Base-by-base conservation (phyloP, 2,888 invertebrate genomes). In the Pterostichus madidus region DNA sequence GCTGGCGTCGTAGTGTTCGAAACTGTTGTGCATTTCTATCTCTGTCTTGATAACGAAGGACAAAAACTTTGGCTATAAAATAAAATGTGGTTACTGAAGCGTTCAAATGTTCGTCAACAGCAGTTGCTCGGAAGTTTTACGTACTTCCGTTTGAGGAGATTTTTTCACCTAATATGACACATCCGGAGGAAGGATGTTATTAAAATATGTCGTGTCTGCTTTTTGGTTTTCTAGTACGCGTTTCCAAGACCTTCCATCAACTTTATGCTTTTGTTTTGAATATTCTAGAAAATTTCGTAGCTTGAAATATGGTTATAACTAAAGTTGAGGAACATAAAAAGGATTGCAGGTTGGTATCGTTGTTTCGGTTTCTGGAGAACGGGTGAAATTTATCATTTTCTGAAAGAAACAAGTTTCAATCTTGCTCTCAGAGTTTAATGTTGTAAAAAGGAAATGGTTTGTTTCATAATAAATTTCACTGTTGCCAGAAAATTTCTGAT, bases 71-170 rank as follows among this genome's bases (percentile, higher is more conserved):
- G 85, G 85, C 86, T 85, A 86, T 88, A 87, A 87, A 87, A 87
- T 86, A 86, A 87, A 87, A 87, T 86, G 87, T 85, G 87, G 87
- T 87, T 86, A 87, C 86, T 87, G 87, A 87, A 87, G 88, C 88
- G 88, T 87, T 88, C 87, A 87, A 88, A 88, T 86, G 86, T 87
- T 87, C 87, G 87, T 88, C 88, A 88, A 86, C 87, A 86, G 84
- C 85, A 86, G 86, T 87, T 87, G 83, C 85, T 85, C 85, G 84
- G 85, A 87, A 87, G 85, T 87, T 87, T 86, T 85, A 85, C 86
- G 85, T 85, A 86, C 86, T 86, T 86, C 85, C 85, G 84, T 85
- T 84, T 84, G 39, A 46, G 80, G 44, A 24, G 84, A 75, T 75
- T 75, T 49, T 75, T 75, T 75, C 75, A 75, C 75, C 52, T 75